phyloP scores from a whole-genome alignment of 2,797 vertebrate species.

The Anguilla obscura region DNA sequence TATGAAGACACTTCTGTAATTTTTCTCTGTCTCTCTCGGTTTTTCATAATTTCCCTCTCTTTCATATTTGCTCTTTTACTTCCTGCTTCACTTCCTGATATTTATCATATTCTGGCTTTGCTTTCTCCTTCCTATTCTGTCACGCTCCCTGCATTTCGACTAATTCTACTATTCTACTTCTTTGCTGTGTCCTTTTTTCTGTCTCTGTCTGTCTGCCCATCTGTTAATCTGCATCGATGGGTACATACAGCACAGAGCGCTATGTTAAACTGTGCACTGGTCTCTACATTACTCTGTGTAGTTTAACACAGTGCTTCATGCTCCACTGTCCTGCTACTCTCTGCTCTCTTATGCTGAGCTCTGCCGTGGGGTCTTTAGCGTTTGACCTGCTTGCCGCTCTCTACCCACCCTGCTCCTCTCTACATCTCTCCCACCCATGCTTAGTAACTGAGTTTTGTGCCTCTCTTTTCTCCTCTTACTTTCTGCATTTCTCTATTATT shows the following conservation, averaged over 20 bases:
- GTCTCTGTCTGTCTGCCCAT: neutral
- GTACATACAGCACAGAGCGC: too few species aligned
- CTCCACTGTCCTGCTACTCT: neutral
- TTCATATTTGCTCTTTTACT: neutral
- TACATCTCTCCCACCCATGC: neutral
- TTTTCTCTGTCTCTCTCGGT: neutral
- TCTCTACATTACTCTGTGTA: neutral
- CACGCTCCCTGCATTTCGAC: neutral
- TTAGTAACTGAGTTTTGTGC: neutral
- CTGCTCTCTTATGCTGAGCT: neutral
- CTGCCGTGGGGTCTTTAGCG: neutral
- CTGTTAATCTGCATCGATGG: neutral
- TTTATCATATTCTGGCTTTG: neutral
- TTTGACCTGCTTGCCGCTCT: neutral
- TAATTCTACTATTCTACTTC: neutral
- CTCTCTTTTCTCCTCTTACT: slow-evolving; percentile 8
- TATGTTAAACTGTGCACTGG: neutral
- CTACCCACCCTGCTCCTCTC: neutral
- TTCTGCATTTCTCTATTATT: neutral
- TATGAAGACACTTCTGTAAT: neutral
- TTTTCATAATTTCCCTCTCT: neutral
- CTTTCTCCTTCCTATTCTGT: neutral
- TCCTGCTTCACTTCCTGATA: neutral
- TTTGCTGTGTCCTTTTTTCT: neutral
- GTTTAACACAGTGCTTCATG: neutral